Evolutionary conservation across 2,113 vertebrate genomes (phyloP).

Genomic region (Sapayoa aenigma): DNA sequence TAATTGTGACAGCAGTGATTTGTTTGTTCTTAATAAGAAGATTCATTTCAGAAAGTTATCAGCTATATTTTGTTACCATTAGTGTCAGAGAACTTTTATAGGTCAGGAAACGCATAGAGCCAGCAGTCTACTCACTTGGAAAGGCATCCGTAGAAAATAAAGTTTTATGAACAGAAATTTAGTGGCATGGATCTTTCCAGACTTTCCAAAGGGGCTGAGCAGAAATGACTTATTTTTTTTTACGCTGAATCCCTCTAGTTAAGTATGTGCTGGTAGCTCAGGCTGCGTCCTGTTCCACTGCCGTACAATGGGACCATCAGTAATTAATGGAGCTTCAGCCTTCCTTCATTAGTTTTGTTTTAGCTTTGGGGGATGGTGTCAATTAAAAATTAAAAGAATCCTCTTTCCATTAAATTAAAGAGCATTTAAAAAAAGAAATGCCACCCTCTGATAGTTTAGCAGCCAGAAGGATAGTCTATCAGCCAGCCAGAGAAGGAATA

Average conservation of each 20-base stretch:
- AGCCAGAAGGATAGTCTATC: background rate
- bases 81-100: background rate
- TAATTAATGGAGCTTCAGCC: background rate
- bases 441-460: background rate
- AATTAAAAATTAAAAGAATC: background rate
- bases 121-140: conserved; percentile 56
- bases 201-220: background rate
- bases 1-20: background rate
- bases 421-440: background rate
- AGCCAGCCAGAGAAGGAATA: background rate
- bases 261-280: background rate
- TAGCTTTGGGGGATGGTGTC: background rate
- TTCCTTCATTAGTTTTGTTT: background rate
- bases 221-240: background rate
- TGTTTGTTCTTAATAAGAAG: background rate
- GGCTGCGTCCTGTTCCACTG: background rate
- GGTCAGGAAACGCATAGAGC: background rate
- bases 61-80: background rate
- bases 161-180: conserved; percentile 42
- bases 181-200: conserved; percentile 9
- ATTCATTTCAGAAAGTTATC: background rate
- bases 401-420: background rate
- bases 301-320: background rate
- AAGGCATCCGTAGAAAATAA: background rate
- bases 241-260: background rate